phyloP scores from a whole-genome alignment of 2,113 vertebrate species.

The Chlorodrepanis virens region DNA sequence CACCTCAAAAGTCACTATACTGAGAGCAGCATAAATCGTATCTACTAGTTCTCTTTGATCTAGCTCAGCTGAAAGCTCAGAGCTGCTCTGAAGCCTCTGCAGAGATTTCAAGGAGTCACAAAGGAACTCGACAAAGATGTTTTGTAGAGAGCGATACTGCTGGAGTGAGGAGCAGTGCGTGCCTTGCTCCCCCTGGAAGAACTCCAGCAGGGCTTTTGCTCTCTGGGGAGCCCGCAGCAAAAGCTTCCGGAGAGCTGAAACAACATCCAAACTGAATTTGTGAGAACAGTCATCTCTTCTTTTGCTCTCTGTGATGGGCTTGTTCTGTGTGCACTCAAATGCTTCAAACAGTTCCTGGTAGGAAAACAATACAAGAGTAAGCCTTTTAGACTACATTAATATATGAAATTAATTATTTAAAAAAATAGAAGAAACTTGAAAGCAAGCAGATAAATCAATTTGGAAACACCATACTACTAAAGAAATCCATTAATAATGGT shows the following conservation, averaged over 20 bases:
- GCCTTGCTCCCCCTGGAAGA: slow-evolving; percentile 71
- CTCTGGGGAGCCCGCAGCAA: slow-evolving; percentile 77
- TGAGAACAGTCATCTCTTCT: slow-evolving; percentile 36
- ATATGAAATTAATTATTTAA: background rate
- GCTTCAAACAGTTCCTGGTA: slow-evolving; percentile 83
- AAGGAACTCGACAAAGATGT: slow-evolving; percentile 81
- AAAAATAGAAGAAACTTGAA: background rate
- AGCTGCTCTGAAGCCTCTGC: slow-evolving; percentile 45
- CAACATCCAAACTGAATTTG: slow-evolving; percentile 68
- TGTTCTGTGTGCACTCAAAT: slow-evolving; percentile 68
- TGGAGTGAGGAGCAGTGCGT: background rate
- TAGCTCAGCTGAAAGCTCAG: background rate
- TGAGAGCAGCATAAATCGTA: slow-evolving; percentile 79
- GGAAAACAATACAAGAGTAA: background rate
- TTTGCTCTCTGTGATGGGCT: background rate
- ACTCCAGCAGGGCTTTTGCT: slow-evolving; percentile 79
- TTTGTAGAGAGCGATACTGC: slow-evolving; percentile 67
- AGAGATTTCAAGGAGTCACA: slow-evolving; percentile 67
- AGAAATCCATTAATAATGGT: background rate
- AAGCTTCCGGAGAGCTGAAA: slow-evolving; percentile 78
- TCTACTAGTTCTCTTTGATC: slow-evolving; percentile 59
- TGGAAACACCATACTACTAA: background rate
- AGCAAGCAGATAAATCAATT: background rate
- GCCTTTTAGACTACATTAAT: background rate
- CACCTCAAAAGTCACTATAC: slow-evolving; percentile 75